Evolutionary conservation across 1,140 invertebrate species (phyloP).

Genomic region (Bombus confusus): DNA sequence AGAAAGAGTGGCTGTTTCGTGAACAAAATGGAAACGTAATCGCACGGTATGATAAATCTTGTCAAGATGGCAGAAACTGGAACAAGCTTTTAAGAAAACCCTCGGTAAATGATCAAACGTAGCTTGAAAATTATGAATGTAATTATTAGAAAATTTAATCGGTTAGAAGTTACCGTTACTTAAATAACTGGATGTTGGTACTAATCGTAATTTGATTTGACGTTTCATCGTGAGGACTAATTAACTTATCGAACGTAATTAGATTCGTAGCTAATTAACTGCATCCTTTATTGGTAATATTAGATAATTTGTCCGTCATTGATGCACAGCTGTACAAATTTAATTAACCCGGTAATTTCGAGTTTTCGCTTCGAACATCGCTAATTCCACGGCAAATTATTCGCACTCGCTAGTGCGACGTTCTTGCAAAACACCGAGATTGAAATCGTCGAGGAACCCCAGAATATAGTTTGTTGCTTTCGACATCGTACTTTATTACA

Average conservation of each 20-base stretch:
- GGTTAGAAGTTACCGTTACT: too few relatives aligned
- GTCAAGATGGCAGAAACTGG: too few relatives aligned
- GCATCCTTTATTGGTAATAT: background rate
- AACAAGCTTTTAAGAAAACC: too few relatives aligned
- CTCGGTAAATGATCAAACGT: too few relatives aligned
- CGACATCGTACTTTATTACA: constrained; percentile 49
- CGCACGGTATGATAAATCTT: background rate
- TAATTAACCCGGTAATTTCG: constrained; percentile 14
- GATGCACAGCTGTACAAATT: background rate
- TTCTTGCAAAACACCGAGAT: constrained; percentile 28
- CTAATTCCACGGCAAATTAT: background rate
- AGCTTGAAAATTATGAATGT: too few relatives aligned
- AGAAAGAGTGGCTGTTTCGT: too few relatives aligned
- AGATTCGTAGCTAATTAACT: constrained; percentile 4
- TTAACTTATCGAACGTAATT: background rate
- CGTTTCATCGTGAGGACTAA: too few relatives aligned
- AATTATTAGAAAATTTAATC: too few relatives aligned
- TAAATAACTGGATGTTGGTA: background rate
- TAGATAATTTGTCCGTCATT: constrained; percentile 6
- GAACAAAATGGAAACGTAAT: too few relatives aligned
- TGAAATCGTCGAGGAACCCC: constrained; percentile 21
- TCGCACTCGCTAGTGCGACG: background rate
- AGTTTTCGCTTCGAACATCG: background rate
- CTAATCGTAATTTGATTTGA: background rate
- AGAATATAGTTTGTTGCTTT: constrained; percentile 46